Evolutionary conservation across 2,113 vertebrate species (phyloP).

Genomic region (Notiomystis cincta): DNA sequence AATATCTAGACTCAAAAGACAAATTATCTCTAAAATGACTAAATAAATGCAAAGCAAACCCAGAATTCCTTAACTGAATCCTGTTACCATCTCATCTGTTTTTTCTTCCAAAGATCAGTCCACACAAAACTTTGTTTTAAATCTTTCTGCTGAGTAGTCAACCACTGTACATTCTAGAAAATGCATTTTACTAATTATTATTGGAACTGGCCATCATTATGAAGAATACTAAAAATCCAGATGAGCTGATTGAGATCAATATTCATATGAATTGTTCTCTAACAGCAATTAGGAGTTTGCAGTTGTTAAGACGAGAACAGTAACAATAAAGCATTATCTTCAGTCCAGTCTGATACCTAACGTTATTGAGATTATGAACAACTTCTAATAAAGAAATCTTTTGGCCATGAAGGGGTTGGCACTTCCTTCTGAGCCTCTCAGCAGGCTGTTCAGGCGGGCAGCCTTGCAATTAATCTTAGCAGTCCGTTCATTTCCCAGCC

Average conservation of each 20-base stretch:
- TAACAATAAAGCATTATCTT: slow-evolving; percentile 38
- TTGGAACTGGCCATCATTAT: slow-evolving; percentile 48
- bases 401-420: background rate
- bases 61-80: background rate
- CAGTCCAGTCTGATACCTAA: background rate
- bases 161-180: background rate
- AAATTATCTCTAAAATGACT: background rate
- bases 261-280: slow-evolving; percentile 21
- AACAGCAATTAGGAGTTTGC: slow-evolving; percentile 60
- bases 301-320: slow-evolving; percentile 9
- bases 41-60: background rate
- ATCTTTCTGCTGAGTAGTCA: background rate
- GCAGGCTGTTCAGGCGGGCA: background rate
- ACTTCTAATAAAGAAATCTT: slow-evolving; percentile 41
- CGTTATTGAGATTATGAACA: slow-evolving; percentile 16
- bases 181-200: slow-evolving; percentile 47
- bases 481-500: background rate
- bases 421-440: background rate
- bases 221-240: slow-evolving; percentile 3
- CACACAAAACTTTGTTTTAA: background rate
- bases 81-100: background rate
- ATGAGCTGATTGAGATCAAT: slow-evolving; percentile 52
- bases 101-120: background rate
- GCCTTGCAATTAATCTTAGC: slow-evolving; percentile 2
- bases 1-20: background rate